Evolutionary conservation across 1,140 invertebrate species (phyloP).

Genomic region (Drosophila arawakana): DNA sequence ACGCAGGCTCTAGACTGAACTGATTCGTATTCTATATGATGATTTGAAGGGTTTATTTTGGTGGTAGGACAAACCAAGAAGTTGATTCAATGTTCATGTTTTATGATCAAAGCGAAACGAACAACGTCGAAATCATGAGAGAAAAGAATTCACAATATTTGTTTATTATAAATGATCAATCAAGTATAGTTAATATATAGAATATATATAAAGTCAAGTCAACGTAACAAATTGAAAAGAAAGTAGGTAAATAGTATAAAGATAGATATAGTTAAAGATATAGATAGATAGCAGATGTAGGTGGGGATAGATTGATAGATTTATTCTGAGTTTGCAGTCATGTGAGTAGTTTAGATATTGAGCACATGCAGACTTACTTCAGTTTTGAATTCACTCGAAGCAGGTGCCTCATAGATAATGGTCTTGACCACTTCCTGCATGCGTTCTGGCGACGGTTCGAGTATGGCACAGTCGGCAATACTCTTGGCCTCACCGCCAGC

Average conservation of each 20-base stretch:
- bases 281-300: constrained; percentile 24
- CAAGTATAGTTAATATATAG: not conserved
- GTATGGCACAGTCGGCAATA: constrained; percentile 90
- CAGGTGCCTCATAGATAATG: constrained; percentile 86
- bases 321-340: constrained; percentile 38
- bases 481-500: constrained; percentile 91
- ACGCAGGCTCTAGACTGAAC: constrained; percentile 59
- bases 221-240: constrained; percentile 62
- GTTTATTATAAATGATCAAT: constrained; percentile 56
- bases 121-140: constrained; percentile 79
- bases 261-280: constrained; percentile 37
- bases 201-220: constrained; percentile 45
- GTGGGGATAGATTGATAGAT: constrained; percentile 23
- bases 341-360: constrained; percentile 65
- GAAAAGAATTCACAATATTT: constrained; percentile 78
- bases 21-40: constrained; percentile 21
- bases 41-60: constrained; percentile 12
- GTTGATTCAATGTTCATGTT: constrained; percentile 7
- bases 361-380: constrained; percentile 84
- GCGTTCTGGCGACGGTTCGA: constrained; percentile 89
- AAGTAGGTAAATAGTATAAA: not conserved
- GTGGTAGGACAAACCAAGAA: constrained; percentile 29
- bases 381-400: constrained; percentile 73
- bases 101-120: constrained; percentile 78
- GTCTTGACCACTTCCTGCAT: constrained; percentile 89